A percentile compares a stretch with the other conserved stretches of the same genome.
phyloP scores from a whole-genome alignment of 2,797 vertebrate genomes.

The Loris lydekkerianus region DNA sequence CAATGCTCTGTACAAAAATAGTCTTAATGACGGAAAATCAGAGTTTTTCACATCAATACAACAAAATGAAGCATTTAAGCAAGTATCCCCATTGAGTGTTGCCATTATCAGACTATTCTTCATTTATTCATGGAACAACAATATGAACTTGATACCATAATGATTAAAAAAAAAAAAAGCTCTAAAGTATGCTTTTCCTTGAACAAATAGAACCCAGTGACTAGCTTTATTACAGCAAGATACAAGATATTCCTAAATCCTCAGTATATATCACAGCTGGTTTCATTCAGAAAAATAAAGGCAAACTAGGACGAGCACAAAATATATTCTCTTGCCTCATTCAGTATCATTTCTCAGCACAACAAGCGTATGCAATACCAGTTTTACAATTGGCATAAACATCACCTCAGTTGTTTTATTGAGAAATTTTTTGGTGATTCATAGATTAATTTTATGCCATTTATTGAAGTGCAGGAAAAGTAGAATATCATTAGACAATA shows the following conservation, averaged over 20 bases:
- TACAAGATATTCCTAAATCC: slow-evolving; percentile 10
- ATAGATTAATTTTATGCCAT: slow-evolving; percentile 36
- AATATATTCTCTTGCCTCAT: neutral
- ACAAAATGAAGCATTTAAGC: slow-evolving; percentile 71
- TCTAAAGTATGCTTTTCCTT: slow-evolving; percentile 74
- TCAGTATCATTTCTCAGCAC: neutral
- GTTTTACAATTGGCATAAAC: neutral
- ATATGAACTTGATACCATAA: slow-evolving; percentile 76
- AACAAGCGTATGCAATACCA: neutral
- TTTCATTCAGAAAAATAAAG: slow-evolving; percentile 73
- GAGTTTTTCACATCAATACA: slow-evolving; percentile 72
- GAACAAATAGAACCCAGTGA: slow-evolving; percentile 67
- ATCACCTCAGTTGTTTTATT: slow-evolving; percentile 47
- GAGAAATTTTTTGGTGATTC: neutral
- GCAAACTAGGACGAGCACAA: slow-evolving; percentile 37
- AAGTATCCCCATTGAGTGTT: slow-evolving; percentile 71
- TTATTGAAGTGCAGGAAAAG: slow-evolving; percentile 7
- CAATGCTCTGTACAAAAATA: slow-evolving; percentile 66
- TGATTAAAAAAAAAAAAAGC: slow-evolving; percentile 72
- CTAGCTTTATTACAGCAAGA: slow-evolving; percentile 37
- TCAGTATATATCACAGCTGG: slow-evolving; percentile 27
- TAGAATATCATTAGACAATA: neutral
- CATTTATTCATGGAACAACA: slow-evolving; percentile 74
- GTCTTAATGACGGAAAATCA: slow-evolving; percentile 76
- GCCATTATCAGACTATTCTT: slow-evolving; percentile 78